A percentile compares a stretch with the other conserved stretches of the same genome.
These are phyloP conservation scores for Cecropterus lyciades DNA, from an alignment of 1,140 invertebrate species.

Conservation along the genomic window DNA sequence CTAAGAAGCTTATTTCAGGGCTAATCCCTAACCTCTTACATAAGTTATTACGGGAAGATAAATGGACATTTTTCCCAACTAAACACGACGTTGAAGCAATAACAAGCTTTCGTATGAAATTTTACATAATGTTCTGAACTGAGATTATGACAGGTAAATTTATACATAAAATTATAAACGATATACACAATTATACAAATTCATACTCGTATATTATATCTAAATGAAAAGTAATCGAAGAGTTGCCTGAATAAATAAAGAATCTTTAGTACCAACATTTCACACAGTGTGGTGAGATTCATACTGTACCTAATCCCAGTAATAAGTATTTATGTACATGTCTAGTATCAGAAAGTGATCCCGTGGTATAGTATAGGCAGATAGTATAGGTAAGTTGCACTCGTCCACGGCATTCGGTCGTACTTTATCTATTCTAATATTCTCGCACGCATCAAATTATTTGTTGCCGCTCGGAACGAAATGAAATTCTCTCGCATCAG, in stretches of 20 bases:
- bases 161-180: no score
- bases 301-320: no score
- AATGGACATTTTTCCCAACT: slow-evolving; percentile 23
- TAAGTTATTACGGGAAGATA: slow-evolving; percentile 27
- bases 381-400: slow-evolving; percentile 1
- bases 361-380: background rate
- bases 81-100: background rate
- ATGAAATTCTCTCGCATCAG: slow-evolving; percentile 27
- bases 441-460: slow-evolving; percentile 8
- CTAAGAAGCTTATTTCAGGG: slow-evolving; percentile 21
- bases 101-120: background rate
- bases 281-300: no score
- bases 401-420: background rate
- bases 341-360: background rate
- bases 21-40: slow-evolving; percentile 28
- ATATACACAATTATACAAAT: no score
- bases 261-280: no score
- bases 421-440: slow-evolving; percentile 19
- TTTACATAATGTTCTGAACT: background rate
- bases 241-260: no score
- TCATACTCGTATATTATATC: no score
- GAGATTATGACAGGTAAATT: no score
- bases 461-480: slow-evolving; percentile 11
- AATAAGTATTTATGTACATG: no score
- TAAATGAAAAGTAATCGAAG: no score